Evolutionary conservation across 2,797 vertebrate species (phyloP), one percentile per base, ranked within the genome.

Genomic region (Centroberyx gerrardi): DNA sequence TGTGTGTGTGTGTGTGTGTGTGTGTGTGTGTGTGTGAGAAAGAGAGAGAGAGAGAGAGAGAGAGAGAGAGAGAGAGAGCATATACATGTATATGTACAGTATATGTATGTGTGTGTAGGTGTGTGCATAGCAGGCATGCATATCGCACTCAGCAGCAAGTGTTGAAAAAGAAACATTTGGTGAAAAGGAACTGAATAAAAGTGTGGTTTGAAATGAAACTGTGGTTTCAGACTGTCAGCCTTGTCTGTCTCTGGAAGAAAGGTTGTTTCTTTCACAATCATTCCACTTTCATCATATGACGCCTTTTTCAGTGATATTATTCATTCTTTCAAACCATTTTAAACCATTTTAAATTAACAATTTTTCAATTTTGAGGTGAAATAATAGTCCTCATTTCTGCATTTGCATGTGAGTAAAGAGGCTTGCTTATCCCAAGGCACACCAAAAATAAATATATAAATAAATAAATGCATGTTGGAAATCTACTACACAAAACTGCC

Each of bases 101-200:
- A 62, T 29, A 44, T 60, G 52, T 49, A 36, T 67, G 68, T 53
- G 82, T 66, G 68, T 71, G 64, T 59, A 49, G 46, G 52, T 68
- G 44, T 1, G 22, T 22, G 22, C 22, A 22, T 22, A 1, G 22
- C 22, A 33, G 31, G 22, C 22, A 22, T 22, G 22, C 22, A 22
- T 22, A 22, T 22, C 1, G 22, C 22, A 22, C 22, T 22, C 22
- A 22, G 22, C 22, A 22, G 22, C 22, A 46, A 52, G 68, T 29
- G 48, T 71, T 40, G 29, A 36, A 5, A 5, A 33, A 12, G 28
- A 17, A 4, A 14, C 7, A 51, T 18, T 44, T 33, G 4, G 48
- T 18, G 4, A 71, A 62, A 36, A 51, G n/a, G 74, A 81, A 81
- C 28, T 77, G 81, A 84, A 79, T 76, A 62, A 69, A 78, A 53